A percentile compares a stretch with the other conserved stretches of the same genome.
phyloP scores from a whole-genome alignment of 2,113 vertebrate species.

The Apaloderma vittatum region DNA sequence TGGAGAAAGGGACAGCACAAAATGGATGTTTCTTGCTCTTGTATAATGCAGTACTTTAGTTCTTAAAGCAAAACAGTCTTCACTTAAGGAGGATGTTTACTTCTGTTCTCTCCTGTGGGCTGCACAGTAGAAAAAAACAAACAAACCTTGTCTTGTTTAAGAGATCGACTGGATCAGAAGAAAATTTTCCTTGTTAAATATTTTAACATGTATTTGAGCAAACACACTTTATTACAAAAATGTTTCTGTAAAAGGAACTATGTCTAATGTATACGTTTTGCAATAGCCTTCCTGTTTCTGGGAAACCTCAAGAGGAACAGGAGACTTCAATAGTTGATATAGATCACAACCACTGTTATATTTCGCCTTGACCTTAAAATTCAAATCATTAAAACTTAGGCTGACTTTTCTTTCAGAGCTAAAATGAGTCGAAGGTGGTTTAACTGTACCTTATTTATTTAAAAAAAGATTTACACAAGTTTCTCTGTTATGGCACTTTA shows the following conservation, averaged over 20 bases:
- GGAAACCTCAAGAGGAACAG: slow-evolving; percentile 51
- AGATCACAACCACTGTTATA: slow-evolving; percentile 42
- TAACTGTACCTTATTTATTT: slow-evolving; percentile 77
- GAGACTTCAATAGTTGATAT: background rate
- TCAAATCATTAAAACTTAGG: slow-evolving; percentile 39
- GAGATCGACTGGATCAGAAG: slow-evolving; percentile 74
- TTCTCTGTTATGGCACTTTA: slow-evolving; percentile 72
- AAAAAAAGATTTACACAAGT: slow-evolving; percentile 63
- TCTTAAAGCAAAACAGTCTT: slow-evolving; percentile 44
- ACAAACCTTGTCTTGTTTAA: slow-evolving; percentile 75
- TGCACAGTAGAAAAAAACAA: slow-evolving; percentile 59
- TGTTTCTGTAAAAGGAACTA: slow-evolving; percentile 75
- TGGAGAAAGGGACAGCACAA: slow-evolving; percentile 27
- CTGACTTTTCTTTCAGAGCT: slow-evolving; percentile 46
- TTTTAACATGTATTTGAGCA: slow-evolving; percentile 73
- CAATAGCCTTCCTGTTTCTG: slow-evolving; percentile 65
- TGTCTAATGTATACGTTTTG: slow-evolving; percentile 52
- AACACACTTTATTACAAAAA: slow-evolving; percentile 68
- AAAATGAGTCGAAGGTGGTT: slow-evolving; percentile 60
- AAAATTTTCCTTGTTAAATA: slow-evolving; percentile 76
- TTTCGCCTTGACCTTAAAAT: slow-evolving; percentile 73
- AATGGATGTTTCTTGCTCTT: slow-evolving; percentile 51
- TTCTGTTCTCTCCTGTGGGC: slow-evolving; percentile 59
- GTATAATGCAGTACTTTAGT: slow-evolving; percentile 64
- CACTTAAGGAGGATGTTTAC: slow-evolving; percentile 47